These are phyloP conservation scores for Brachyptera risi DNA, from an alignment of 2,888 invertebrate genomes.

Conservation along the genomic window DNA sequence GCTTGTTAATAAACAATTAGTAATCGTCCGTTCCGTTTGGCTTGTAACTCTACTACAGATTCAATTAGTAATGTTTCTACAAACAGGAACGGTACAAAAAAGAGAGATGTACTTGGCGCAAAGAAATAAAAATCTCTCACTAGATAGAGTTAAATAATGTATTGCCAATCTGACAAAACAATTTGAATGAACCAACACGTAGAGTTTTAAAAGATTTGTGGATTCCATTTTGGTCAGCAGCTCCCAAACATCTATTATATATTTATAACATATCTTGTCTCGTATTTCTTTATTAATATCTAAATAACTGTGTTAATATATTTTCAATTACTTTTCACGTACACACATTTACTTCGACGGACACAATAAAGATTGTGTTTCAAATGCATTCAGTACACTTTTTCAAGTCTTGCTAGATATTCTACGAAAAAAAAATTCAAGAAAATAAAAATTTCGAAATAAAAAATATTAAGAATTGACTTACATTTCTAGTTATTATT, in stretches of 20 bases:
- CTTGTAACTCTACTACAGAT: not conserved
- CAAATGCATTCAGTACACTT: no score
- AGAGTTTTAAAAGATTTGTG: conserved; percentile 7
- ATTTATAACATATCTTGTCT: conserved; percentile 20
- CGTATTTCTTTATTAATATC: not conserved
- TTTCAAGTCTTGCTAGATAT: conserved; percentile 5
- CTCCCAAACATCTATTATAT: conserved; percentile 17
- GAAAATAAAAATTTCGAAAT: no score
- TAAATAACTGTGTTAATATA: no score
- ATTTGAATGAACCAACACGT: conserved; percentile 20
- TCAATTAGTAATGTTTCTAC: no score
- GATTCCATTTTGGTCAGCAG: conserved; percentile 4
- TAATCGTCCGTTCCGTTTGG: not conserved
- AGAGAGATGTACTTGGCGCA: not conserved
- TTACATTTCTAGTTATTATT: not conserved
- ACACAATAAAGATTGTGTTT: not conserved
- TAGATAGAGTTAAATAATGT: conserved; percentile 1
- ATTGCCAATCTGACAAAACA: conserved; percentile 19
- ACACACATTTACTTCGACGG: not conserved
- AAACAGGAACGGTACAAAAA: not conserved
- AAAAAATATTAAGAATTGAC: not conserved
- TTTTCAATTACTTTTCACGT: not conserved
- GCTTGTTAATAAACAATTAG: not conserved
- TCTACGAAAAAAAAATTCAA: no score
- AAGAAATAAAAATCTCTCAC: not conserved